These are phyloP conservation scores for Synergus umbraculus DNA, from an alignment of 2,888 invertebrate genomes.

Conservation along the genomic window DNA sequence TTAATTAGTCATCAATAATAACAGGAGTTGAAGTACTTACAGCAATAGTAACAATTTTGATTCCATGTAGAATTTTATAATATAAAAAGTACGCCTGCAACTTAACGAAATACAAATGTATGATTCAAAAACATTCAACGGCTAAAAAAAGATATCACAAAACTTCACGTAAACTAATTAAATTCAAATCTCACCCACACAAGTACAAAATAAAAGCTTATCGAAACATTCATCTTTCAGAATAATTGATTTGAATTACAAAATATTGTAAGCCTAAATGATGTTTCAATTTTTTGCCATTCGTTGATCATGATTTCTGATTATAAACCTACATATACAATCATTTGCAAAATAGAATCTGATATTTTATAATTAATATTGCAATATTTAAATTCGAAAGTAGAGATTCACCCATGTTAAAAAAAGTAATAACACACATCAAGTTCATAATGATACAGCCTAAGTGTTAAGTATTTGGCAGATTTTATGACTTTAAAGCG, in stretches of 20 bases:
- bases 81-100: neutral
- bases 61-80: neutral
- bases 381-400: neutral
- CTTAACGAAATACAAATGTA: neutral
- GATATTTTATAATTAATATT: neutral
- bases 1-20: neutral
- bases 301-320: neutral
- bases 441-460: neutral
- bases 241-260: neutral
- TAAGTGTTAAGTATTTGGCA: neutral
- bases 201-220: conserved; percentile 11
- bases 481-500: neutral
- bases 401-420: neutral
- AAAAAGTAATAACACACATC: neutral
- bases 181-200: neutral
- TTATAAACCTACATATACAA: no score
- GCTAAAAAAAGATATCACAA: neutral
- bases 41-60: neutral
- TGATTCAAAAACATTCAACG: neutral
- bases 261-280: neutral
- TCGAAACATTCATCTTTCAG: neutral
- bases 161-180: neutral
- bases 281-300: neutral
- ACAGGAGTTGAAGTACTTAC: neutral
- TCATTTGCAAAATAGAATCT: no score